These are phyloP conservation scores for Aythya baeri DNA, from an alignment of 2,113 vertebrate genomes.

Conservation along the genomic window DNA sequence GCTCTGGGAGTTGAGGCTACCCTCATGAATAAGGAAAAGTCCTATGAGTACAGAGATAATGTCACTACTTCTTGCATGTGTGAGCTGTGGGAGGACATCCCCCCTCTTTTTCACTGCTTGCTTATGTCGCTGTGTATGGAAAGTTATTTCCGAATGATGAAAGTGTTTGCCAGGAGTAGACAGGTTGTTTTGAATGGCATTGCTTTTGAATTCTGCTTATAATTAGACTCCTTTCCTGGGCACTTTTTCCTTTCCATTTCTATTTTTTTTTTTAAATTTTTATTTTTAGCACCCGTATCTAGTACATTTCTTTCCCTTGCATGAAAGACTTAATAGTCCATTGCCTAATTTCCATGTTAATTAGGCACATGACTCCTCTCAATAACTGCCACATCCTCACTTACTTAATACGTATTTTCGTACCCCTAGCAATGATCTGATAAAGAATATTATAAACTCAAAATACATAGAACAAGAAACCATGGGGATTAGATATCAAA, in stretches of 20 bases:
- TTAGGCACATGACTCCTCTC: conserved; percentile 3
- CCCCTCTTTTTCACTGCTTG: background rate
- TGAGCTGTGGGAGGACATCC: background rate
- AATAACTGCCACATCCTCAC: background rate
- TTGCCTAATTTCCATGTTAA: conserved; percentile 57
- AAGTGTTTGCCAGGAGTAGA: conserved; percentile 20
- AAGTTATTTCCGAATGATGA: conserved; percentile 40
- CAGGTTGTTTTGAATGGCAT: conserved; percentile 18
- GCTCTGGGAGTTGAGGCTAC: background rate
- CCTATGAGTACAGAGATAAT: background rate
- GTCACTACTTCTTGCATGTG: background rate
- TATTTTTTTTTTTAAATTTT: background rate
- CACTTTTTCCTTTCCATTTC: background rate
- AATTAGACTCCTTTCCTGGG: conserved; percentile 1
- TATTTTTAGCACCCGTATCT: background rate
- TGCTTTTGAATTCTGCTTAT: conserved; percentile 6
- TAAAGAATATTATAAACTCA: conserved; percentile 23
- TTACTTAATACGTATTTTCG: conserved; percentile 8
- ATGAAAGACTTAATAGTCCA: background rate
- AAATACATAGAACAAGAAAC: conserved; percentile 49
- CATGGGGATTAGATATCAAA: conserved; percentile 14
- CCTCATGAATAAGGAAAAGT: background rate
- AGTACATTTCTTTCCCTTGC: background rate
- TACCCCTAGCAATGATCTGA: conserved; percentile 38
- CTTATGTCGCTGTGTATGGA: background rate